Base-by-base conservation (phyloP, 1,140 invertebrate genomes). In the Hesperophylax magnus region DNA sequence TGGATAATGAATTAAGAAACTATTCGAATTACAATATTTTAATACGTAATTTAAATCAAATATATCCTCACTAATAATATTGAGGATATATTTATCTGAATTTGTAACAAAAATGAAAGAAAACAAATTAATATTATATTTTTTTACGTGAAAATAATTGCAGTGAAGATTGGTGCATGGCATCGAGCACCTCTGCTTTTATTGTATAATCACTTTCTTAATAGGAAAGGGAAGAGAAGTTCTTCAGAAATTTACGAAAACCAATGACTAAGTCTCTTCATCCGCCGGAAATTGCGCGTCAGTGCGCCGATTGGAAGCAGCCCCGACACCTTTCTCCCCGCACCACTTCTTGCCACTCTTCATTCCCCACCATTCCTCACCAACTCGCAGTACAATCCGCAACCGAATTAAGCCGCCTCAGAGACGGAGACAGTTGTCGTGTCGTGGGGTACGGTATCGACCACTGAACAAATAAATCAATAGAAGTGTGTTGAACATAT, bases 211-310 rank as follows among this genome's bases (percentile, higher is more conserved):
- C 47, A 56, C 24, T 76, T 76, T 61, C 27, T 58, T 58, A 58
- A 61, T 18, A 27, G 58, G 74, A 60, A 76, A 34, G 74, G 20
- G 54, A 60, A 27, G 52, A 74, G 71, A 22, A 53, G 34, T 34
- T 61, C 54, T 63, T 22, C 71, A 22, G 76, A 74, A 18, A 18
- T 77, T 34, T 52, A 24, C 76, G 18, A 77, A 77, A 77, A 52
- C 76, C 76, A 77, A 77, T 76, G 31, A 76, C 24, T 76, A 60
- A 76, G 74, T 76, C 47, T 15, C 6, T 7, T 61, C 76, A 39
- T 78, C 77, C 77, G 47, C 39, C 77, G 77, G 77, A 78, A 69
- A 78, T 78, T 78, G 77, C 77, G n/a, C 20, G 52, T 78, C 77
- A 65, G 65, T 58, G 17, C 71, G 22, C 52, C 77, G 61, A 78